Evolutionary conservation across 2,797 vertebrate genomes (phyloP), one percentile per base, ranked within the genome.

Genomic region (Myiotriccus ornatus): DNA sequence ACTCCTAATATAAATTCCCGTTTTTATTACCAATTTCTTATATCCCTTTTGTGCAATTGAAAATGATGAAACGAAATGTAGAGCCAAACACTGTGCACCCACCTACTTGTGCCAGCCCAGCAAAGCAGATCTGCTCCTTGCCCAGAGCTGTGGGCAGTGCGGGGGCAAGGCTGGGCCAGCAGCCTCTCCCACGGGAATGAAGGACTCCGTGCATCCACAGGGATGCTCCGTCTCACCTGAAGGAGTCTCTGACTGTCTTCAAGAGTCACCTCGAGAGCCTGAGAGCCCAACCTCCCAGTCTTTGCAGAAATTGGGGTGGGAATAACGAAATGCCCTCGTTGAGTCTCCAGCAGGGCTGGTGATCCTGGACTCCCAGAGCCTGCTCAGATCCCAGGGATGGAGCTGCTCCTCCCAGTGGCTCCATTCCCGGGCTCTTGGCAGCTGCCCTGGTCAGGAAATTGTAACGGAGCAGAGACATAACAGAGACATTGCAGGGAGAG

Each of bases 381-480:
- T 22, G 52, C 81, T 81, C 71, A 8, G 68, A 59, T 27, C 7
- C 57, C 35, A 5, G 68, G 53, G 50, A 37, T 1, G 4, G 55
- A 50, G 76, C 93, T 5, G 1, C 62, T 67, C 82, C 82, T 89
- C 59, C 27, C 3, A 34, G 27, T 53, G 80, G 90, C 91, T 87
- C 91, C 67, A 4, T 81, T 97, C 68, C 67, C 28, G 9, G 64
- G 82, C 75, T 96, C 91, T 96, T 97, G 97, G 96, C 97, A 96
- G 87, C 92, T 64, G 78, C 65, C 14, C 79, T 78, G 90, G 81
- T 97, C 97, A 97, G 97, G 97, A 98, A 98, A 98, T 96, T 90
- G 93, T 93, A 90, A 91, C 84, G 43, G 76, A 69, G 79, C 74
- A 57, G 92, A 98, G 98, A 98, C 98, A 98, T 96, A 98, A 98